Evolutionary conservation across 2,888 invertebrate genomes (phyloP).

Genomic region (Ophioninae sp.): DNA sequence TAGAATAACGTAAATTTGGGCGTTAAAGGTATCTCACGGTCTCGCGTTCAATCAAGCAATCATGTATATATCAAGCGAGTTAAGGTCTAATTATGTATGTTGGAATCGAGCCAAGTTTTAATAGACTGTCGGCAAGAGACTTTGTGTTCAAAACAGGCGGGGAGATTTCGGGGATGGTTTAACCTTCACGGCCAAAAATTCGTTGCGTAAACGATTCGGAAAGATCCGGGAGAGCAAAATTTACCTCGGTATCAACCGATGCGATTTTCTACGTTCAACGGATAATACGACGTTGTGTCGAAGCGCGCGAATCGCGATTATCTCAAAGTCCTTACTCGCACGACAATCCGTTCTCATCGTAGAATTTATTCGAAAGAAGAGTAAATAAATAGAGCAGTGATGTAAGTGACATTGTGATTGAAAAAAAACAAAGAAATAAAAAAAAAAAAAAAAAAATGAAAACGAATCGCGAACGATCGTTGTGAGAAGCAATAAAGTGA

Average conservation of each 20-base stretch:
- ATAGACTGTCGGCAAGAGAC: conserved; percentile 67
- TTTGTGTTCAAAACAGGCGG: conserved; percentile 66
- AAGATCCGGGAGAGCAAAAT: conserved; percentile 45
- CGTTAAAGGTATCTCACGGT: conserved; percentile 62
- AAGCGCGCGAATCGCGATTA: background rate
- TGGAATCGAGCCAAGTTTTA: conserved; percentile 77
- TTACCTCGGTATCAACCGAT: conserved; percentile 26
- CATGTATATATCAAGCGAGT: conserved; percentile 65
- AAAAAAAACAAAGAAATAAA: background rate
- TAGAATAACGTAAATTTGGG: background rate
- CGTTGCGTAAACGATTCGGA: conserved; percentile 57
- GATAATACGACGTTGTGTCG: conserved; percentile 42
- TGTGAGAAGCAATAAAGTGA: background rate
- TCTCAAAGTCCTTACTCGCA: conserved; percentile 15
- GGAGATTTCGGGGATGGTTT: conserved; percentile 33
- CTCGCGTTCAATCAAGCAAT: conserved; percentile 70
- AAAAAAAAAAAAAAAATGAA: background rate
- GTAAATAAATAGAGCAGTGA: conserved; percentile 11
- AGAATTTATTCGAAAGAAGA: background rate
- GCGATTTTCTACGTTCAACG: conserved; percentile 35
- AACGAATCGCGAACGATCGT: background rate
- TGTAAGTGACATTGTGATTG: background rate
- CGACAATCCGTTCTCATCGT: background rate
- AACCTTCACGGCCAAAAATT: conserved; percentile 58
- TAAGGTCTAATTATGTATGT: conserved; percentile 75